phyloP scores from a whole-genome alignment of 2,113 vertebrate species.

The Scomber japonicus region DNA sequence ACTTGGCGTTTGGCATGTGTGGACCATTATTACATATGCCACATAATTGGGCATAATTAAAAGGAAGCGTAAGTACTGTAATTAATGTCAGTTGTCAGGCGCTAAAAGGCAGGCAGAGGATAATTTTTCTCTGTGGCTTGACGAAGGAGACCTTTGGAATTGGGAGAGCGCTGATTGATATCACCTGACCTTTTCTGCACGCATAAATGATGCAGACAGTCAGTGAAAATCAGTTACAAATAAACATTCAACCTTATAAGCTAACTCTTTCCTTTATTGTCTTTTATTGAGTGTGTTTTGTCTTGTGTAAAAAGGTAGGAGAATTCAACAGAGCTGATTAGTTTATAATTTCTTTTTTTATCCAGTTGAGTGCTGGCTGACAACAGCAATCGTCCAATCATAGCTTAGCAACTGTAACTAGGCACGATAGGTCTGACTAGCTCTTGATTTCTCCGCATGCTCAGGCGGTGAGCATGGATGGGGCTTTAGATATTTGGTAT shows the following conservation, averaged over 20 bases:
- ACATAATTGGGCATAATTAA: constrained; percentile 85
- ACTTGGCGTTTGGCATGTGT: constrained; percentile 64
- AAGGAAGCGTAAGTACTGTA: constrained; percentile 82
- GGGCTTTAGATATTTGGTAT: background rate
- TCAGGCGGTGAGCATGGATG: background rate
- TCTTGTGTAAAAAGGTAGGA: background rate
- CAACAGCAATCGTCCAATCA: background rate
- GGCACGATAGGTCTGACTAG: background rate
- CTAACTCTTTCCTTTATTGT: background rate
- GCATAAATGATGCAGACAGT: constrained; percentile 36
- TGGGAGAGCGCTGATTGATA: constrained; percentile 56
- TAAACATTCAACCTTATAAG: background rate
- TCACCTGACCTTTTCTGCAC: constrained; percentile 50
- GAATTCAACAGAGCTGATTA: background rate
- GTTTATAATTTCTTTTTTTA: constrained; percentile 2
- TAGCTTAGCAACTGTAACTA: background rate
- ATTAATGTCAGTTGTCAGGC: constrained; percentile 85
- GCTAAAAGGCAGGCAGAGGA: constrained; percentile 70
- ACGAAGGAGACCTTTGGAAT: constrained; percentile 65
- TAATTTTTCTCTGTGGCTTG: constrained; percentile 70
- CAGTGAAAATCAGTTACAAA: background rate
- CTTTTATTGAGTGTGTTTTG: background rate
- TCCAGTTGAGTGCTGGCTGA: background rate
- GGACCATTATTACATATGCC: constrained; percentile 81
- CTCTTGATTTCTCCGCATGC: background rate